Evolutionary conservation across 2,888 invertebrate species (phyloP).

Genomic region (Diarsia dahlii): DNA sequence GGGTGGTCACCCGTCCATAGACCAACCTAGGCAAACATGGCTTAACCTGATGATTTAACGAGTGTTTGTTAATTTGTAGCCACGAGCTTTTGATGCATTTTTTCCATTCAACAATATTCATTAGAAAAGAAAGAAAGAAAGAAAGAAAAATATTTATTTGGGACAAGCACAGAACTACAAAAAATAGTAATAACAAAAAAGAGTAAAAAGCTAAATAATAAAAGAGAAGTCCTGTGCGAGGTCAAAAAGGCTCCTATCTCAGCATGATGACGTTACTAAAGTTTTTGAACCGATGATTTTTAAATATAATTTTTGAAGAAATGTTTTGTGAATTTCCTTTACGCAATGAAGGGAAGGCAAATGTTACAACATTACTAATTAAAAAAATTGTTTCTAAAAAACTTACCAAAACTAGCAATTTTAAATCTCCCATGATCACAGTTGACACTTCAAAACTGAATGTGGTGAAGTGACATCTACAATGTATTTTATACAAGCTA

Average conservation of each 20-base stretch:
- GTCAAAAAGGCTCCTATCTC: no score
- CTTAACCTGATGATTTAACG: background rate
- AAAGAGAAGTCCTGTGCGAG: no score
- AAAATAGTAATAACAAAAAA: no score
- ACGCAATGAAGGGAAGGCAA: background rate
- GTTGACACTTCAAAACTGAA: conserved; percentile 27
- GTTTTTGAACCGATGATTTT: background rate
- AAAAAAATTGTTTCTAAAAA: background rate
- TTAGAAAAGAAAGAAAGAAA: no score
- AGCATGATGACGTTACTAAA: background rate
- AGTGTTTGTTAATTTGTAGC: background rate
- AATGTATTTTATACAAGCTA: conserved; percentile 39
- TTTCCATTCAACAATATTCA: background rate
- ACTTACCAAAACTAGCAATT: conserved; percentile 46
- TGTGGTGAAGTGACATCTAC: conserved; percentile 10
- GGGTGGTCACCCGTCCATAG: background rate
- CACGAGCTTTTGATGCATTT: background rate
- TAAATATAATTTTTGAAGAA: background rate
- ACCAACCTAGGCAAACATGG: background rate
- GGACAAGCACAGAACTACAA: no score
- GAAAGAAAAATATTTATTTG: no score
- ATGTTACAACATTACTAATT: background rate
- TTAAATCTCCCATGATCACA: conserved; percentile 44
- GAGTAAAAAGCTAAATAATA: no score
- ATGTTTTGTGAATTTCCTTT: background rate